These are phyloP conservation scores for Otis tarda DNA, from an alignment of 2,113 vertebrate genomes.

Conservation along the genomic window DNA sequence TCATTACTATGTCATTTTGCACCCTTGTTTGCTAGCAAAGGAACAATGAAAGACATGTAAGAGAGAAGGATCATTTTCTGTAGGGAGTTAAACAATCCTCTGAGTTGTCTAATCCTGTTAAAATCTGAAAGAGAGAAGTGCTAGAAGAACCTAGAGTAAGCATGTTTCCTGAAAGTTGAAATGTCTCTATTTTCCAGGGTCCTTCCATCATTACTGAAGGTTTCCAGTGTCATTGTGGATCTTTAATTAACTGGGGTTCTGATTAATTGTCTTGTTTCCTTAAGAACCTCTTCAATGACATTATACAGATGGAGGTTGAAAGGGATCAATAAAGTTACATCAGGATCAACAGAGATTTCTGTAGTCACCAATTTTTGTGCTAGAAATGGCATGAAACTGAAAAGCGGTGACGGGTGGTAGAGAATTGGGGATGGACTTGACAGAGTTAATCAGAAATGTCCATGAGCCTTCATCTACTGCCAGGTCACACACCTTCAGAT, in stretches of 20 bases:
- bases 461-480: background rate
- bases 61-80: background rate
- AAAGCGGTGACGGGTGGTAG: background rate
- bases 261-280: constrained; percentile 35
- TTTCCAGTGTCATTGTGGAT: background rate
- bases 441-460: background rate
- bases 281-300: constrained; percentile 24
- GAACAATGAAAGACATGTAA: background rate
- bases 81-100: background rate
- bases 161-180: background rate
- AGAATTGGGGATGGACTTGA: background rate
- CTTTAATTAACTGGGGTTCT: constrained; percentile 49
- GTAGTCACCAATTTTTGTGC: background rate
- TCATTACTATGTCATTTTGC: background rate
- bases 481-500: background rate
- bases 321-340: constrained; percentile 20
- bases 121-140: background rate
- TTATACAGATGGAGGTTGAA: constrained; percentile 30
- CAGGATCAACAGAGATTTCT: background rate
- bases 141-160: background rate
- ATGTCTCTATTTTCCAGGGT: background rate
- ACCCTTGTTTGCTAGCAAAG: background rate
- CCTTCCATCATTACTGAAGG: constrained; percentile 2
- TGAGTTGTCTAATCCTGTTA: background rate
- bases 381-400: background rate